Evolutionary conservation across 1,140 invertebrate genomes (phyloP), one percentile per base, ranked within the genome.

Genomic region (Danaus plexippus): DNA sequence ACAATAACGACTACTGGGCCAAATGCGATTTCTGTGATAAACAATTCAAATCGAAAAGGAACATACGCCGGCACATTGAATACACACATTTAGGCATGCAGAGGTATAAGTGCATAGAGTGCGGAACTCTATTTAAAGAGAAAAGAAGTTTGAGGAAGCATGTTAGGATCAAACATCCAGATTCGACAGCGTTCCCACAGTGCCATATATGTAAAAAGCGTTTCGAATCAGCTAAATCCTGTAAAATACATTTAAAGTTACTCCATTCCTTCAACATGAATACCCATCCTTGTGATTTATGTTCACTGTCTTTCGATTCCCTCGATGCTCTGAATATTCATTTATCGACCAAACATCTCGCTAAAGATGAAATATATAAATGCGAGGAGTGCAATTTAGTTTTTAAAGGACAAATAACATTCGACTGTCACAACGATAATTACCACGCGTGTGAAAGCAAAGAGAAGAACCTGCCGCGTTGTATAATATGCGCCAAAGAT

Each of bases 181-280:
- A 82, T 54, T 82, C 79, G 0, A 54, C 64, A 0, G 47, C 60
- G 0, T 85, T 85, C 13, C 76, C 79, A 0, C 72, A 78, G 53
- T 85, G 81, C 15, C 75, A 82, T 53, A 75, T 82, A 0, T 85
- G 81, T 43, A 46, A 75, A 9, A 77, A 77, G 49, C 60, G 73
- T 3, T 85, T 85, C 44, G 81, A 85, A 55, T 82, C 79, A 0
- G 79, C 77, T 0, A 80, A 85, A 61, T 79, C 80, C n/a, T 82
- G 76, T 18, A 79, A 79, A 43, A 75, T 77, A 18, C 80, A 85
- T 64, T 43, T 82, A 9, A 80, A 82, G 52, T n/a, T 77, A 0
- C 8, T 80, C 0, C 80, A 84, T 49, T 80, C 80, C 0, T 80
- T 73, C 43, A 77, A 80, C 13, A 72, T 78, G 65, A 72, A 77